Evolutionary conservation across 2,113 vertebrate genomes (phyloP).

Genomic region (Hemibagrus wyckioides): DNA sequence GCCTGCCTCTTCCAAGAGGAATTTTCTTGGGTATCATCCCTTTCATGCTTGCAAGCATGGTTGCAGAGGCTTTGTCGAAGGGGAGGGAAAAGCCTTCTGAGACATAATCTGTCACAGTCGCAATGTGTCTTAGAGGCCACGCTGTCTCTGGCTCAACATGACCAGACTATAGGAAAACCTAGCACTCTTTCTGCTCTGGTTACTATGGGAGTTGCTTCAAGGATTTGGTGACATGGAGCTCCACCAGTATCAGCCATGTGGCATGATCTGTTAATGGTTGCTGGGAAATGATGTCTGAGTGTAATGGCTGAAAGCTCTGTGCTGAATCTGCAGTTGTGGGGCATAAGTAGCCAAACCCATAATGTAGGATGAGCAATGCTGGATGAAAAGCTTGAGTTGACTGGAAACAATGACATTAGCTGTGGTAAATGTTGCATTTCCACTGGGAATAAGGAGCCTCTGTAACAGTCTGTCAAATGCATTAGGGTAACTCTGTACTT

Average conservation of each 20-base stretch:
- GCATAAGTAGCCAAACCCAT: constrained; percentile 33
- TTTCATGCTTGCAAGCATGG: neutral
- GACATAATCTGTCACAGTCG: constrained; percentile 34
- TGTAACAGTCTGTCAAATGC: constrained; percentile 40
- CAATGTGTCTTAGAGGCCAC: constrained; percentile 13
- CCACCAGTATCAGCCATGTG: constrained; percentile 13
- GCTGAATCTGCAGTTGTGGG: constrained; percentile 21
- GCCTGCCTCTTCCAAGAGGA: neutral
- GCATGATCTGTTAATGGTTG: constrained; percentile 23
- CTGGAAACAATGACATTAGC: constrained; percentile 54
- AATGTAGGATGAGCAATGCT: constrained; percentile 24
- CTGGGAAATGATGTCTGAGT: constrained; percentile 20
- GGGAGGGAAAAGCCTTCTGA: constrained; percentile 13
- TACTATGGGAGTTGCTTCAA: constrained; percentile 31
- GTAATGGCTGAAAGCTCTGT: neutral
- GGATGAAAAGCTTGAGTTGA: constrained; percentile 8
- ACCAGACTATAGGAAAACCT: constrained; percentile 23
- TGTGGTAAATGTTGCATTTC: constrained; percentile 35
- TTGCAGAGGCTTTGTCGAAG: neutral
- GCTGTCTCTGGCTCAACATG: constrained; percentile 23
- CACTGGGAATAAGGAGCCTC: constrained; percentile 26
- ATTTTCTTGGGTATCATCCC: constrained; percentile 11
- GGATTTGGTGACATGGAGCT: constrained; percentile 27
- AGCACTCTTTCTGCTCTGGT: constrained; percentile 25
- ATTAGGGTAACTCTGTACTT: constrained; percentile 28